Percentiles rank a stretch among this genome's conserved stretches.
Evolutionary conservation across 2,113 vertebrate genomes (phyloP).

Genomic region (Uria lomvia): DNA sequence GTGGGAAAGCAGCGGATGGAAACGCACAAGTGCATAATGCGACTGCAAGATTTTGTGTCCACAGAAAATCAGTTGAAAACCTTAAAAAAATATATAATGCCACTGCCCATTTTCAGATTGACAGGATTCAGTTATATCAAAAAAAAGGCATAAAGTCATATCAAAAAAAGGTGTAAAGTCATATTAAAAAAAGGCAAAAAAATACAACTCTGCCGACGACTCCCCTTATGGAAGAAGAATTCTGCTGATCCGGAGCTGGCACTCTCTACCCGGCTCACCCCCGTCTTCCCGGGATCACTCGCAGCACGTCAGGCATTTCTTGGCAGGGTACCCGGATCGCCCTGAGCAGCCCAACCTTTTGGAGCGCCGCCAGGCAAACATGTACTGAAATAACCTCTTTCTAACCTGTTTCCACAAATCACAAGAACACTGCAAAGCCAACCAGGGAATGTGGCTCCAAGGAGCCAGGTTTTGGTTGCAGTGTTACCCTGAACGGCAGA

Average conservation of each 20-base stretch:
- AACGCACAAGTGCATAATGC: neutral
- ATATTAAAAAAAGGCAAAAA: neutral
- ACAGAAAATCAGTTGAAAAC: neutral
- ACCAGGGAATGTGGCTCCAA: neutral
- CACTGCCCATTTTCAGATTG: neutral
- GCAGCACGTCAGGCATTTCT: neutral
- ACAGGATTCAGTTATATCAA: neutral
- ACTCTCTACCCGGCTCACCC: neutral
- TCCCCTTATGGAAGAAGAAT: neutral
- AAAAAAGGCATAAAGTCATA: neutral
- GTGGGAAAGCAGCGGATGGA: neutral
- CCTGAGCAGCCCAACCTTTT: neutral
- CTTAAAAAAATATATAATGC: neutral
- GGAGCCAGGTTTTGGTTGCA: neutral
- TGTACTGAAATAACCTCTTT: neutral
- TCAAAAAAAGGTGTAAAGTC: neutral
- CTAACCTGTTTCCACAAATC: slow-evolving; percentile 32
- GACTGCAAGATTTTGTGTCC: neutral
- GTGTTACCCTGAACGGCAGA: neutral
- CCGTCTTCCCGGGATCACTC: neutral
- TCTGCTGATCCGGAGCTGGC: neutral
- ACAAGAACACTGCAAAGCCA: neutral
- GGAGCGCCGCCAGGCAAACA: neutral
- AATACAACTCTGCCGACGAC: neutral
- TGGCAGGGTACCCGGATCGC: neutral